Conservation (phyloP, 35 echinoderm and acorn worm species). For the Stichopus chloronotus region DNA sequence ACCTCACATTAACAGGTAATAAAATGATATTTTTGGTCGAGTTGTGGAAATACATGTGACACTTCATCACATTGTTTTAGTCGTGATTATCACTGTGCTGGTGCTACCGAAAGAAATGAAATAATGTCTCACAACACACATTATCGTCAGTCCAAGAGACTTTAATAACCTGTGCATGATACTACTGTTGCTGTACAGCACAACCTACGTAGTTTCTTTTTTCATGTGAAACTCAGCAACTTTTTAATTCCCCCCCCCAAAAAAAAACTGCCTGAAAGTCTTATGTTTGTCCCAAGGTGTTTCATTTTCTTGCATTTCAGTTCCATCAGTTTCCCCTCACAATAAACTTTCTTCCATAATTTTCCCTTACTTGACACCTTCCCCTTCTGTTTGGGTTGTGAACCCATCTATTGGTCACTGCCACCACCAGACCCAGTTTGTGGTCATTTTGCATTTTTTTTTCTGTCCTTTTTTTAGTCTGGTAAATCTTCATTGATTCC, state of each 20-base stretch:
- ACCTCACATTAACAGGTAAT: too few species aligned
- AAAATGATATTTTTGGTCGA: too few species aligned
- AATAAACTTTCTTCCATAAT: conserved; percentile 6
- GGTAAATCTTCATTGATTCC: neutral
- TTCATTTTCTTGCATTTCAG: neutral
- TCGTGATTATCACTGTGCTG: too few species aligned
- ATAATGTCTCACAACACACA: too few species aligned
- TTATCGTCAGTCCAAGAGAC: too few species aligned
- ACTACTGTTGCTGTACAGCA: too few species aligned
- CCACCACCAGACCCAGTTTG: neutral
- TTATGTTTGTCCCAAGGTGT: neutral
- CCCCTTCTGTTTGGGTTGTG: neutral
- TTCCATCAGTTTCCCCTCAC: neutral
- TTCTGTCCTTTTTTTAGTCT: neutral
- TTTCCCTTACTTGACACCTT: neutral
- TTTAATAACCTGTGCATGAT: too few species aligned
- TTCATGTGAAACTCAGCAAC: neutral
- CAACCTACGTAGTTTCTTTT: neutral
- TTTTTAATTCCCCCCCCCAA: neutral
- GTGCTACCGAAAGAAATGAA: too few species aligned
- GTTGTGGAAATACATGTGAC: too few species aligned
- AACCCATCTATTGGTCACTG: conserved; percentile 45
- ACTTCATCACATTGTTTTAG: too few species aligned
- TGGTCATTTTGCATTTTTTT: conserved; percentile 26
- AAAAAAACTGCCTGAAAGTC: neutral